Percentiles rank a stretch among this genome's conserved stretches.
Conservation (phyloP, 2,797 vertebrate species). For the Acanthopagrus latus region DNA sequence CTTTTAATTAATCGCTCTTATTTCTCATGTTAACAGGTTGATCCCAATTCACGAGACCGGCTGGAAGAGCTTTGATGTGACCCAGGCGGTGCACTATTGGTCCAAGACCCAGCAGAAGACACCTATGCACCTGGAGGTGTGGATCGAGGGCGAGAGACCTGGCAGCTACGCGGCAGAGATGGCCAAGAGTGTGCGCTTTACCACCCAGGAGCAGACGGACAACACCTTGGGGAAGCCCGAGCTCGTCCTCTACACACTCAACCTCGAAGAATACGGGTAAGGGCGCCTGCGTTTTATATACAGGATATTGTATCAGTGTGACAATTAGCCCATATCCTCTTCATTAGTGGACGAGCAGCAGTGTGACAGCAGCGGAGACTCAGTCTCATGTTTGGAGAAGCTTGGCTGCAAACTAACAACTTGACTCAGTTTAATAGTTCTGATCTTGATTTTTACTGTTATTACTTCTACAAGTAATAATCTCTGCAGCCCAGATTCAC, state of each 20-base stretch:
- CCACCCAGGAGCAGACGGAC: slow-evolving; percentile 88
- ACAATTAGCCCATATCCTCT: slow-evolving; percentile 51
- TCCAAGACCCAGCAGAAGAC: slow-evolving; percentile 82
- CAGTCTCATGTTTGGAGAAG: slow-evolving; percentile 4
- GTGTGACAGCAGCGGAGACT: slow-evolving; percentile 2
- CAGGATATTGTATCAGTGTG: slow-evolving; percentile 66
- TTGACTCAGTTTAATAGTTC: too few relatives aligned
- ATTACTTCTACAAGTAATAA: neutral
- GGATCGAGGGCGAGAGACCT: slow-evolving; percentile 92
- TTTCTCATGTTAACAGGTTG: slow-evolving; percentile 83
- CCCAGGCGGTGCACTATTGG: slow-evolving; percentile 95
- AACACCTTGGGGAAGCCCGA: slow-evolving; percentile 91
- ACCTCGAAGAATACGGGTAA: slow-evolving; percentile 92
- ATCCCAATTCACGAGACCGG: slow-evolving; percentile 91
- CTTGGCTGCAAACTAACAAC: neutral
- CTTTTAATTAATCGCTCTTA: slow-evolving; percentile 53
- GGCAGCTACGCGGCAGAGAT: slow-evolving; percentile 90
- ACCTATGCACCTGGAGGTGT: slow-evolving; percentile 94
- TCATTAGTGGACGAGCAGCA: slow-evolving; percentile 12
- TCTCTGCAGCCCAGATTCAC: neutral
- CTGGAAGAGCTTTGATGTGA: slow-evolving; percentile 97
- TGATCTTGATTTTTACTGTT: neutral
- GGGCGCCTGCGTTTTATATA: slow-evolving; percentile 70
- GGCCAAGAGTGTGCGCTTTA: slow-evolving; percentile 91
- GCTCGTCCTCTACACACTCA: slow-evolving; percentile 94